Evolutionary conservation across 37 sponge, comb jelly and placozoan genomes (phyloP), one percentile per base, ranked within the genome.

Genomic region (Cladorhizidae sp.): DNA sequence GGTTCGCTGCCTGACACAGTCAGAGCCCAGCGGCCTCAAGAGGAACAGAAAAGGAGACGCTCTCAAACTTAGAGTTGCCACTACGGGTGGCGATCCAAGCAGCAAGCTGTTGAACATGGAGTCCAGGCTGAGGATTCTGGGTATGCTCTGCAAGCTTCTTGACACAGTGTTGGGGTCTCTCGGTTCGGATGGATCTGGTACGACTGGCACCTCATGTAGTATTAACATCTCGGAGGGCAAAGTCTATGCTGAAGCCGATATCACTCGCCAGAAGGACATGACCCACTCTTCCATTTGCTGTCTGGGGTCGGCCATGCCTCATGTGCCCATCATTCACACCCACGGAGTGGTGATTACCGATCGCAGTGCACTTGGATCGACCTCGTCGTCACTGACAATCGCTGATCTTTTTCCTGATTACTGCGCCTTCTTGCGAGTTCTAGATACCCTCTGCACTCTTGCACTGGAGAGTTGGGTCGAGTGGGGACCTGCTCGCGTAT

Each of bases 391-490:
- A 7, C 31, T n/a, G 25, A 38, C 39, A 9, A 20, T 15, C 22
- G 1, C 31, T 1, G 38, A 25, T 40, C 14, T 76, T n/a, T 76
- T 58, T 33, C 25, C 76, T 1, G 76, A 76, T 1, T 20, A 28
- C 1, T 1, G 20, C 0, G 33, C 43, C 3, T 28, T 79, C 51
- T 37, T 38, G 17, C 72, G 40, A 1, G 57, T 70, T 54, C 0
- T 31, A 32, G 29, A 80, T 23, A 26, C 25, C 15, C 59, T 70
- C 3, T 1, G 69, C 35, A 50, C 58, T 14, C 21, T 82, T 14
- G 25, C 73, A 29, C n/a, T 82, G 25, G 83, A 82, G 43, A 65
- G 74, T 52, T 82, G 83, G 83, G 37, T 82, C 20, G 83, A 82
- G 42, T 54, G 72, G 7, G 50, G 32, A 31, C 73, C 82, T 32